A percentile compares a stretch with the other conserved stretches of the same genome.
Conservation (phyloP, 2,113 vertebrate genomes). For the Clarias batrachus region DNA sequence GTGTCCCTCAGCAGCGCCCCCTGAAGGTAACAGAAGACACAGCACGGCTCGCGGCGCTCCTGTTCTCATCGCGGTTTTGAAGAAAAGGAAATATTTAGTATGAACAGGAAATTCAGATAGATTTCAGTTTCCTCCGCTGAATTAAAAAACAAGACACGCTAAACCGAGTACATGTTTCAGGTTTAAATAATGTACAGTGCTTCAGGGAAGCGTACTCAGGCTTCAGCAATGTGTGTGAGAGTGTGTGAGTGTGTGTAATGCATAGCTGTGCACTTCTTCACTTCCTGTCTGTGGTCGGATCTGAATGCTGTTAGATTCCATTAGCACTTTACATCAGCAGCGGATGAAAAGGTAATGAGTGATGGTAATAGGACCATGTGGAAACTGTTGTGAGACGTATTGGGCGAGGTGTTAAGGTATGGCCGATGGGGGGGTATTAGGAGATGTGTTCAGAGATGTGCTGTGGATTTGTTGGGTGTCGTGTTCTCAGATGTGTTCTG, state of each 20-base stretch:
- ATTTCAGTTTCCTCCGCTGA: not conserved
- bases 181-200: not conserved
- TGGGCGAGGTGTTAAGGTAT: not conserved
- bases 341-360: not conserved
- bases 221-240: not conserved
- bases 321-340: not conserved
- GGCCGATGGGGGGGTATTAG: not conserved
- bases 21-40: not conserved
- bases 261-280: slow-evolving; percentile 17
- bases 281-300: slow-evolving; percentile 28
- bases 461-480: not conserved
- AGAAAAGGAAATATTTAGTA: not conserved
- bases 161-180: not conserved
- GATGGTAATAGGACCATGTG: not conserved
- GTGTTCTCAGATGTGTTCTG: not conserved
- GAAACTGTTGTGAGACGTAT: not conserved
- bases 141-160: not conserved
- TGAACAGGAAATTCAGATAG: not conserved
- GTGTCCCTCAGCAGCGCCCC: not conserved
- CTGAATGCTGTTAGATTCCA: slow-evolving; percentile 11
- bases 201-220: not conserved
- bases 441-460: not conserved
- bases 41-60: not conserved
- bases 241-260: slow-evolving; percentile 16
- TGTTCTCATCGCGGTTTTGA: not conserved